phyloP scores from a whole-genome alignment of 2,888 invertebrate species.

The Lampropteryx suffumata region DNA sequence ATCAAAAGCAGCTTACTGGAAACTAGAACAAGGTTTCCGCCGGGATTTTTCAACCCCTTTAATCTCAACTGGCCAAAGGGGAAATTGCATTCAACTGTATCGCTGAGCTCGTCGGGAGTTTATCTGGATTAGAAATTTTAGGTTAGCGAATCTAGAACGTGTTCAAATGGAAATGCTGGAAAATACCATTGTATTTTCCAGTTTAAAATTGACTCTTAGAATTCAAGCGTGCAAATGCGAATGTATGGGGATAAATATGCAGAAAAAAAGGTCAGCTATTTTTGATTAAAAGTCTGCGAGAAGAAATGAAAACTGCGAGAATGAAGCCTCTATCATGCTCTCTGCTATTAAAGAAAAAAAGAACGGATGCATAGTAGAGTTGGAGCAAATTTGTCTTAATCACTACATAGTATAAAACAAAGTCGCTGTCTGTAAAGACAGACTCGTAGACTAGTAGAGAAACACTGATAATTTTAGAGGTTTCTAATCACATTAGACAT shows the following conservation, averaged over 20 bases:
- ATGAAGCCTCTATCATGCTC: too few relatives aligned
- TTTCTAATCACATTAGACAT: too few relatives aligned
- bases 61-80: slow-evolving; percentile 32
- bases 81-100: slow-evolving; percentile 34
- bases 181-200: slow-evolving; percentile 4
- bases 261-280: slow-evolving; percentile 14
- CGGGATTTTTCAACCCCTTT: slow-evolving; percentile 33
- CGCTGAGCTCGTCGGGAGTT: slow-evolving; percentile 21
- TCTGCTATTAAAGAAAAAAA: too few relatives aligned
- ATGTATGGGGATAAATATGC: slow-evolving; percentile 13
- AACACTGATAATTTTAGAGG: too few relatives aligned
- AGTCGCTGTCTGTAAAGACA: too few relatives aligned
- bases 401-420: too few relatives aligned
- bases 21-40: slow-evolving; percentile 33
- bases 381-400: too few relatives aligned
- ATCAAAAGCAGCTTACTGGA: slow-evolving; percentile 29
- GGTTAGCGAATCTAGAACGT: slow-evolving; percentile 10
- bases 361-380: too few relatives aligned
- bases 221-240: slow-evolving; percentile 9
- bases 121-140: slow-evolving; percentile 28
- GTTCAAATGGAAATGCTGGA: slow-evolving; percentile 14
- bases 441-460: too few relatives aligned
- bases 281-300: slow-evolving; percentile 9
- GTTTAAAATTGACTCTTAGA: slow-evolving; percentile 14
- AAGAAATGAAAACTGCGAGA: too few relatives aligned